phyloP scores from a whole-genome alignment of 2,797 vertebrate genomes.

The Tarsius wallacei region DNA sequence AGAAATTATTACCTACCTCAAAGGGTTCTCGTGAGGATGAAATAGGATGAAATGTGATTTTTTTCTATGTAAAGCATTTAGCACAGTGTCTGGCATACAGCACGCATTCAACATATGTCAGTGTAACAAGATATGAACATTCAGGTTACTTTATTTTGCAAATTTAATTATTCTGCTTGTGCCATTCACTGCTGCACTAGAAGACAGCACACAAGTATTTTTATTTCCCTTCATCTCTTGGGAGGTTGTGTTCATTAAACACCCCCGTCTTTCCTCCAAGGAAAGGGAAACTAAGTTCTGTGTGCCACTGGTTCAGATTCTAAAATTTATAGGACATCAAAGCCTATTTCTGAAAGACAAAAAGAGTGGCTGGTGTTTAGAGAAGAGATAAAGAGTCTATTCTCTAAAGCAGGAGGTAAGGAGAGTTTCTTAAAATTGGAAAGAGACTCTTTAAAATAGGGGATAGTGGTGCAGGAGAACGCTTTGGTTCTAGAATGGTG shows the following conservation, averaged over 20 bases:
- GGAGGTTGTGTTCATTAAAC: neutral
- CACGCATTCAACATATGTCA: neutral
- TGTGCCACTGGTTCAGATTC: neutral
- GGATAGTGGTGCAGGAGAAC: neutral
- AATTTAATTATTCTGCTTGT: constrained; percentile 2
- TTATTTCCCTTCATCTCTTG: neutral
- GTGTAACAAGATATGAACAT: neutral
- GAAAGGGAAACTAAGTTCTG: neutral
- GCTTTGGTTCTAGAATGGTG: neutral
- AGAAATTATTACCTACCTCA: neutral
- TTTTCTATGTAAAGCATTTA: neutral
- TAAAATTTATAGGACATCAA: constrained; percentile 17
- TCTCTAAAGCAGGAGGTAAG: neutral
- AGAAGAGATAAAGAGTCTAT: neutral
- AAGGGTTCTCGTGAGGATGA: neutral
- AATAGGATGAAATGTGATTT: neutral
- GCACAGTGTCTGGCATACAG: neutral
- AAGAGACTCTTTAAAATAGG: neutral
- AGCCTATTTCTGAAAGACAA: constrained; percentile 12
- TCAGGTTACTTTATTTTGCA: neutral
- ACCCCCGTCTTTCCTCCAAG: neutral
- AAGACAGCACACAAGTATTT: constrained; percentile 5
- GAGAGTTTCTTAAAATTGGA: neutral
- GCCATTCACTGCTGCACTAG: neutral
- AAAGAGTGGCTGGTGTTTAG: neutral